These are phyloP conservation scores for Salminus brasiliensis DNA, from an alignment of 2,113 vertebrate species.

Conservation along the genomic window DNA sequence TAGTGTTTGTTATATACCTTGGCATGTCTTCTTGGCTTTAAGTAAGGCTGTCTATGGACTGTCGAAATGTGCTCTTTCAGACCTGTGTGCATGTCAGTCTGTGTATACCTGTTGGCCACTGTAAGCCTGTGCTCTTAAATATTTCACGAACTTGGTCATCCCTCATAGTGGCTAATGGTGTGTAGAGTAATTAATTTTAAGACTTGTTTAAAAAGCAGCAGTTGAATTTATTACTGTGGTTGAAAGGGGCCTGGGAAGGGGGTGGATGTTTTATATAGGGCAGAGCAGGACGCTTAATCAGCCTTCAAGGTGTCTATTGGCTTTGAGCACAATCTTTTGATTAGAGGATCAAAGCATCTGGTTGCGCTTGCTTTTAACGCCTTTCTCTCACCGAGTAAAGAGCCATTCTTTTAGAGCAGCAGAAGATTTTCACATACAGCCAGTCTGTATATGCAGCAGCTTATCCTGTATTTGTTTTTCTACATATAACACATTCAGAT, in stretches of 20 bases:
- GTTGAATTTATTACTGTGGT: constrained; percentile 14
- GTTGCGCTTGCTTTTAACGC: constrained; percentile 20
- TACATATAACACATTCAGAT: background rate
- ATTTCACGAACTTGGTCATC: background rate
- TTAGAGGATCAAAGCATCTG: constrained; percentile 49
- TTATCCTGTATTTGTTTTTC: background rate
- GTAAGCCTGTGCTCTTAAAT: no score
- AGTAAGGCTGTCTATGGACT: background rate
- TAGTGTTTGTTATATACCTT: background rate
- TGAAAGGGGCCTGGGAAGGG: constrained; percentile 26
- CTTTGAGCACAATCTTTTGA: constrained; percentile 53
- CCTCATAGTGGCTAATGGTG: background rate
- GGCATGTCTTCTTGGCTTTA: background rate
- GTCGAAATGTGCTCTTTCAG: background rate
- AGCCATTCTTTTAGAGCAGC: constrained; percentile 14
- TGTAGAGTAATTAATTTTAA: background rate
- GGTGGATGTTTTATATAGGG: constrained; percentile 13
- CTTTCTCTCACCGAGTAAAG: constrained; percentile 10
- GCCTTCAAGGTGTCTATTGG: constrained; percentile 29
- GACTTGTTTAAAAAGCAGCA: background rate
- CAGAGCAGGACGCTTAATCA: constrained; percentile 17
- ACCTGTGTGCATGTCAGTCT: background rate
- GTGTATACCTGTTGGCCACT: background rate
- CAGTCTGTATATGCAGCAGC: background rate
- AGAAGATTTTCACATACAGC: background rate